Base-by-base conservation (phyloP, 1,140 invertebrate genomes). In the Halyomorpha halys region DNA sequence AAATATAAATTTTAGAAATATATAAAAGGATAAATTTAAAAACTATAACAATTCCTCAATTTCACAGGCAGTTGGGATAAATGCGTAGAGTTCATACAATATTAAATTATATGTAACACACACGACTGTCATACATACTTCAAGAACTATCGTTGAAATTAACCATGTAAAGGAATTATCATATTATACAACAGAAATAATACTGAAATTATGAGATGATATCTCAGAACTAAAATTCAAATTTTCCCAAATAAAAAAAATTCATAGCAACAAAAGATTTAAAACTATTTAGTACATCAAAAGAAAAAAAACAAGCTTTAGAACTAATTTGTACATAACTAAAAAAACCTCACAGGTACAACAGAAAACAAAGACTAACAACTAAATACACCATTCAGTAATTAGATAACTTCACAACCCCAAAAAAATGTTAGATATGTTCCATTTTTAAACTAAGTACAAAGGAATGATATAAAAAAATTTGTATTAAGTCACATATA, bases 351-450 rank as follows among this genome's bases (percentile, higher is more conserved):
- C 23, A 56, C 53, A 56, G 53, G 53, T 56, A 56, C 53, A 56
- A 56, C 53, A 56, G 21, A 56, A 56, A 19, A 56, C 23, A 56
- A 23, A 56, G 15, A 49, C 21, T 21, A 56, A 56, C 18, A 56
- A 56, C 53, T 56, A 56, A 56, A 56, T 56, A 56, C 23, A 56
- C 23, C 23, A 56, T 56, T 39, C 34, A 39, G 34, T 56, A 44
- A 60, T 60, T 44, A 60, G 25, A 60, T 23, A 27, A 21, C 39
- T 64, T 64, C 63, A 64, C 63, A 64, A 64, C 63, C 63, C 63
- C 63, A 14, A 64, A 64, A 64, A 49, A 64, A 18, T 64, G 30
- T 59, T 51, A 59, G 44, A 44, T 27, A 63, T 63, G 45, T 44
- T 63, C 18, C 25, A 23, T n/a, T 63, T 27, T 27, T 21, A 49